Percentiles rank a stretch among this genome's conserved stretches.
These are phyloP conservation scores for Melanotaenia trifasciata DNA, from an alignment of 2,797 vertebrate species.

Conservation along the genomic window DNA sequence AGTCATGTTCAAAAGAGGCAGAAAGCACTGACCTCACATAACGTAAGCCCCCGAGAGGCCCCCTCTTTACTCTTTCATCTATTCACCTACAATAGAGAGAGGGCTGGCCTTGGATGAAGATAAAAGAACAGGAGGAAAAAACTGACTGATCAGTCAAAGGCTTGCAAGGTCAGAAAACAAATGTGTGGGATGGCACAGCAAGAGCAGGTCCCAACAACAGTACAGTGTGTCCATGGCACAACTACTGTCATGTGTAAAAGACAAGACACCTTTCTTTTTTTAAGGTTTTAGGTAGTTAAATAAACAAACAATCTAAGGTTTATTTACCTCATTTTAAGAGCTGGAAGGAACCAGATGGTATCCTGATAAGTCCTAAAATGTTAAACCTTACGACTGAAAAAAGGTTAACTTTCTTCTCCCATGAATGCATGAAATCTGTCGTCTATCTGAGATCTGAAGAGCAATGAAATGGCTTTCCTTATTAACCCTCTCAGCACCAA, in stretches of 20 bases:
- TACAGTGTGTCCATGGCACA: slow-evolving; percentile 28
- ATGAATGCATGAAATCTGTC: background rate
- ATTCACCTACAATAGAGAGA: slow-evolving; percentile 46
- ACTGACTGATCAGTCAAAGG: slow-evolving; percentile 36
- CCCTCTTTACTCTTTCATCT: slow-evolving; percentile 51
- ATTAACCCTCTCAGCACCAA: background rate
- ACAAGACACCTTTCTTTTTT: background rate
- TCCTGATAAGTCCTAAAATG: background rate
- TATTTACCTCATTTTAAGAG: background rate
- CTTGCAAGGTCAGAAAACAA: slow-evolving; percentile 60
- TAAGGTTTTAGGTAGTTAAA: background rate
- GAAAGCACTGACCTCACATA: slow-evolving; percentile 20
- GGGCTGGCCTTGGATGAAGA: slow-evolving; percentile 57
- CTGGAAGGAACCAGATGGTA: background rate
- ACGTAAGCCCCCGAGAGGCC: slow-evolving; percentile 32
- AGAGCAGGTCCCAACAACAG: slow-evolving; percentile 21
- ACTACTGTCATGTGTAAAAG: background rate
- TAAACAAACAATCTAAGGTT: background rate
- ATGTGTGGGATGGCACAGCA: slow-evolving; percentile 33
- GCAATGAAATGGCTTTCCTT: background rate
- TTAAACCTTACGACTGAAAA: background rate
- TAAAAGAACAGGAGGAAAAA: slow-evolving; percentile 47
- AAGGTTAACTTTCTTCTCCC: background rate
- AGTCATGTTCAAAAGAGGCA: slow-evolving; percentile 29
- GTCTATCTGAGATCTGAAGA: background rate